Conservation (phyloP, 2,888 invertebrate species). For the Mesoligia furuncula region DNA sequence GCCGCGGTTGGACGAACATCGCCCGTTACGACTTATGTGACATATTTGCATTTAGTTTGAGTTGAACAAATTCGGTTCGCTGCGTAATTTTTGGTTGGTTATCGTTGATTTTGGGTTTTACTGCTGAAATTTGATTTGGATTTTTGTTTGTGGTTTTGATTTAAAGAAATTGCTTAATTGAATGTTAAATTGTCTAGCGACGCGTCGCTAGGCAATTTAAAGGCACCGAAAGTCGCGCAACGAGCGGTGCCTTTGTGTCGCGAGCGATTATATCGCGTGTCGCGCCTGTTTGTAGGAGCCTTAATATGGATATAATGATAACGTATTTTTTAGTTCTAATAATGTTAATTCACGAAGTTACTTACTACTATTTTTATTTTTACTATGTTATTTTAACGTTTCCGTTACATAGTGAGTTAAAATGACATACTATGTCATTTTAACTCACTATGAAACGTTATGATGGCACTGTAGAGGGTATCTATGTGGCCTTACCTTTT, state of each 20-base stretch:
- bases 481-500: too few relatives aligned
- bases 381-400: too few relatives aligned
- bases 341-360: background rate
- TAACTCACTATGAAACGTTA: too few relatives aligned
- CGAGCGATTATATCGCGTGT: too few relatives aligned
- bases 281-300: too few relatives aligned
- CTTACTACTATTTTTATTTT: background rate
- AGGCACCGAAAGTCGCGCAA: too few relatives aligned
- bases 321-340: background rate
- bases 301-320: background rate
- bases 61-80: background rate
- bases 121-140: background rate
- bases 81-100: background rate
- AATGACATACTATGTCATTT: too few relatives aligned
- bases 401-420: too few relatives aligned
- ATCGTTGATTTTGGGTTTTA: background rate
- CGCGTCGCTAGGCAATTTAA: too few relatives aligned
- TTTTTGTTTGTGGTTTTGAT: background rate
- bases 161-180: background rate
- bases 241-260: too few relatives aligned
- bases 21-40: constrained; percentile 67
- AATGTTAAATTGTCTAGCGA: too few relatives aligned
- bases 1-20: constrained; percentile 74
- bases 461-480: too few relatives aligned
- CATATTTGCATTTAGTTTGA: constrained; percentile 65